Evolutionary conservation across 1,140 invertebrate species (phyloP).

Genomic region (Bombus breviceps): DNA sequence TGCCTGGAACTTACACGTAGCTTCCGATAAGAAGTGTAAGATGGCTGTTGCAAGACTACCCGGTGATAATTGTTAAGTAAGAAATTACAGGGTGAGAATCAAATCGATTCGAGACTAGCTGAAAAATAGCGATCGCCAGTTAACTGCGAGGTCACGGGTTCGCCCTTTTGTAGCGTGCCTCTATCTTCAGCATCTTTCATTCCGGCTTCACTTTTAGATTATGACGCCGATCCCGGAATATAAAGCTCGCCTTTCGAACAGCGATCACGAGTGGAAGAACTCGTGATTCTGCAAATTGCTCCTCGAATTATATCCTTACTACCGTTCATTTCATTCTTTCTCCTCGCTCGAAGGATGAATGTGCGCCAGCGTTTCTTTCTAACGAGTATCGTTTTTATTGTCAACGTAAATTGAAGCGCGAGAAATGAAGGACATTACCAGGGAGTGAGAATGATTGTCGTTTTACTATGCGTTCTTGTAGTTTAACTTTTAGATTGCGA

Average conservation of each 20-base stretch:
- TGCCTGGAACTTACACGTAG: neutral
- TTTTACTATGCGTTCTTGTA: neutral
- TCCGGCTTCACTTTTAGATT: constrained; percentile 44
- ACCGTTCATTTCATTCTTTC: constrained; percentile 21
- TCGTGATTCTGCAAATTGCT: constrained; percentile 62
- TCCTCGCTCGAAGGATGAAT: neutral
- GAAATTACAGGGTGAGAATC: constrained; percentile 55
- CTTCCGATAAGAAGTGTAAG: neutral
- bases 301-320: constrained; percentile 44
- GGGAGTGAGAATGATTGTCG: neutral
- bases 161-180: constrained; percentile 45
- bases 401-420: neutral
- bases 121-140: constrained; percentile 56
- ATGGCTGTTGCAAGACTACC: neutral
- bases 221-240: constrained; percentile 51
- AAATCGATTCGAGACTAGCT: constrained; percentile 34
- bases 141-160: constrained; percentile 59
- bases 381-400: constrained; percentile 1
- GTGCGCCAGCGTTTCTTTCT: neutral
- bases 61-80: constrained; percentile 53
- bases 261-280: constrained; percentile 50
- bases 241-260: constrained; percentile 52
- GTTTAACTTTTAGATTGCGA: neutral
- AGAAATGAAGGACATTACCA: neutral
- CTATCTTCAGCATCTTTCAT: constrained; percentile 38